Evolutionary conservation across 2,113 vertebrate genomes (phyloP).

Genomic region (Platysteira castanea): DNA sequence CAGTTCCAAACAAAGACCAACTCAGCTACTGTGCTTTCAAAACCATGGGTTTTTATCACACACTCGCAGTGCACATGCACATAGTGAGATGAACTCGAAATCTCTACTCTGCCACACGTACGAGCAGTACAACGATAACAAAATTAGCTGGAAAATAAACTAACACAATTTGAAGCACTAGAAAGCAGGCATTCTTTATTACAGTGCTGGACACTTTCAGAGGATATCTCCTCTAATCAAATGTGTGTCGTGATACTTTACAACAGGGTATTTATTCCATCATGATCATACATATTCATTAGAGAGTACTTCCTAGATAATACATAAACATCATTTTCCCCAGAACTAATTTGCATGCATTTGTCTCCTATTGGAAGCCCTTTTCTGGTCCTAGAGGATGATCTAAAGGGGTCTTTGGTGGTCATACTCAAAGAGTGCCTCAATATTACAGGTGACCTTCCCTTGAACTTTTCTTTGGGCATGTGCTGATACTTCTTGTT

Average conservation of each 20-base stretch:
- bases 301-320: not conserved
- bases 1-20: not conserved
- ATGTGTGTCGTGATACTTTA: not conserved
- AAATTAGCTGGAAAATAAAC: not conserved
- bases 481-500: not conserved
- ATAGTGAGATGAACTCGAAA: not conserved
- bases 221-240: not conserved
- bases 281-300: not conserved
- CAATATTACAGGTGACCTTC: not conserved
- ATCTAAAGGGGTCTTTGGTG: not conserved
- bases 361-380: not conserved
- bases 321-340: not conserved
- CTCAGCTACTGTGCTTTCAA: not conserved
- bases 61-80: rapidly evolving
- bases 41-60: not conserved
- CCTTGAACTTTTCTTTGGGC: not conserved
- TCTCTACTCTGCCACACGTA: not conserved
- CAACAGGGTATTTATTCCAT: not conserved
- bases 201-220: not conserved
- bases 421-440: not conserved
- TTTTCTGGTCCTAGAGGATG: not conserved
- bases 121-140: not conserved
- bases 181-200: not conserved
- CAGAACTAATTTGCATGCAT: not conserved
- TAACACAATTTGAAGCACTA: not conserved